Base-by-base conservation (phyloP, 2,113 vertebrate species). In the Orthonyx spaldingii region DNA sequence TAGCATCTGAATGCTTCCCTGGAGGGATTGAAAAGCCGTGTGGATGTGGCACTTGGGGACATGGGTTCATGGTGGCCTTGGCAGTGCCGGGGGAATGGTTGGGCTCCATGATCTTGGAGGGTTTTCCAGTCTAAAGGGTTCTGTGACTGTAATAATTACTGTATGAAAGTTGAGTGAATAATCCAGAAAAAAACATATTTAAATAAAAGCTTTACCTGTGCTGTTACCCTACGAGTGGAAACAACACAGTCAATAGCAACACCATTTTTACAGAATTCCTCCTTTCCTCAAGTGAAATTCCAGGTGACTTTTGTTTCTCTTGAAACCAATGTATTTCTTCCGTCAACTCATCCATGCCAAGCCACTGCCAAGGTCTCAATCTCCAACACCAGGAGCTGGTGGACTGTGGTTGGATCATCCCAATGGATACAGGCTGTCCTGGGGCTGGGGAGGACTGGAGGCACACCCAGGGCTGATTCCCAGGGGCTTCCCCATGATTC, bases 401-500 rank as follows among this genome's bases (percentile, higher is more conserved):
- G 52, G 17, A 0, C 0, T 21, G 44, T 18, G 46, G 11, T 3
- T 28, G 68, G 50, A 16, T 6, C 6, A 17, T 50, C 57, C 32
- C 35, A 5, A 4, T 0, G 53, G 75, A 4, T 9, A 0, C 3
- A 7, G 46, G n/a, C 4, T 57, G 5, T 42, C 17, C 61, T 64
- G 75, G 44, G 33, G 13, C 24, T 79, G 70, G 41, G 84, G 47
- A 16, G 6, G 7, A 4, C 2, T 0, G 8, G 3, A 2, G 71
- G 16, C 4, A 2, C 55, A 6, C 1, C 37, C n/a, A 49, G 56
- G 10, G 26, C 2, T 35, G 16, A 11, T 46, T 50, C 32, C 41
- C 55, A 60, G 26, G 13, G 22, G 3, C 13, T 63, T 24, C 22
- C 9, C 23, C 0, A 0, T 1, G 7, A 37, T 10, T 1, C 7